Base-by-base conservation (phyloP, 2,113 vertebrate genomes). In the Cricetomys ansorgei region DNA sequence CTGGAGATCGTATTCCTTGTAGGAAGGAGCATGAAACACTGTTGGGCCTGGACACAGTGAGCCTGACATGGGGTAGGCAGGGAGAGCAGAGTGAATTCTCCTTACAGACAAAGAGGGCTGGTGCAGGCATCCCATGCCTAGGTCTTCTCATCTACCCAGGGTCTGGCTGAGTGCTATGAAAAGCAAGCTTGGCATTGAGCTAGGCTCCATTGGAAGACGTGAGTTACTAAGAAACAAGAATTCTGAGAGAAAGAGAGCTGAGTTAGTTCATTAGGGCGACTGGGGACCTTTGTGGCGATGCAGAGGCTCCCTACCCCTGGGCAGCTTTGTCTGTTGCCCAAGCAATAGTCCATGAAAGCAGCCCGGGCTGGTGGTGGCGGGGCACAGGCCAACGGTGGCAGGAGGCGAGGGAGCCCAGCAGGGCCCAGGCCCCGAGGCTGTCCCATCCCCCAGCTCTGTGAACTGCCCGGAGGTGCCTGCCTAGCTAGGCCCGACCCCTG, bases 161-260 rank as follows among this genome's bases (percentile, higher is more conserved):
- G 50, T 73, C 62, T 40, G 19, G 17, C 77, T 93, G 89, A 93
- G 77, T 50, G 21, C 31, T 53, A 43, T 89, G 94, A 96, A 97
- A 96, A 76, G 73, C 69, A 13, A 93, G 73, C 53, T 95, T 97
- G 87, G 91, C 96, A 97, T 25, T 2, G n/a, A 96, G 69, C 86
- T 97, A 83, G 89, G 79, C 73, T 93, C 87, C 73, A 75, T 81
- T 95, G 89, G 84, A 90, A 96, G 93, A 96, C 37, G 57, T 86
- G 70, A 91, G 94, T 97, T 97, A 97, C 96, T 97, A 96, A 97
- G 96, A 96, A 81, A 97, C 83, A 75, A 97, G 83, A 97, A 96
- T 96, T 96, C 86, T 67, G 95, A 92, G 80, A 88, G 48, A 89
- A 89, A 95, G 91, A 27, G 69, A 88, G 37, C 64, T 92, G 81